Evolutionary conservation across 2,888 invertebrate species (phyloP).

Genomic region (Galerucella calmariensis): DNA sequence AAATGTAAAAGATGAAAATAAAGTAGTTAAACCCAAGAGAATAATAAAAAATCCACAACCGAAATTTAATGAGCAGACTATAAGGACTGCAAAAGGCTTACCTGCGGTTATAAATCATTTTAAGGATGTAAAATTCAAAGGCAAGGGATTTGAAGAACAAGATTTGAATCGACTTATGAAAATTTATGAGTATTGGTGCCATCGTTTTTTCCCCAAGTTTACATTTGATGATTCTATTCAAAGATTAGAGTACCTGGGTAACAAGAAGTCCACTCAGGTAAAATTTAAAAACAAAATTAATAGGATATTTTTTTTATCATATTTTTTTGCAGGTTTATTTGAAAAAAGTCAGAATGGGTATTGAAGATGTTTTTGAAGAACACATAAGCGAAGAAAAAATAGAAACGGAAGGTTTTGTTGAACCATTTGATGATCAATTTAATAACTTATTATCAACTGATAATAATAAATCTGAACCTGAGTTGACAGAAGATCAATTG

Average conservation of each 20-base stretch:
- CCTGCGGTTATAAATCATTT: conserved; percentile 83
- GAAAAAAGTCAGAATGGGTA: conserved; percentile 73
- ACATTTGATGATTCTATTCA: conserved; percentile 87
- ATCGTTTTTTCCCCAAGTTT: conserved; percentile 89
- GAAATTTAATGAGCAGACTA: conserved; percentile 74
- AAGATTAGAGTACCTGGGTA: conserved; percentile 84
- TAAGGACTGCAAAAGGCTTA: conserved; percentile 84
- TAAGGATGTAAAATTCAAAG: conserved; percentile 83
- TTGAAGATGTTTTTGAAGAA: conserved; percentile 62
- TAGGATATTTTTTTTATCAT: conserved; percentile 7
- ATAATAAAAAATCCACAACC: conserved; percentile 74
- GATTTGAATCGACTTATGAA: conserved; percentile 85
- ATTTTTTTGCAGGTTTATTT: conserved; percentile 70
- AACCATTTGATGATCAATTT: conserved; percentile 44
- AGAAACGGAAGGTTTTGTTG: conserved; percentile 69
- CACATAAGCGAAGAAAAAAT: conserved; percentile 64
- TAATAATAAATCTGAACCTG: conserved; percentile 29
- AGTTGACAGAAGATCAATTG: conserved; percentile 73
- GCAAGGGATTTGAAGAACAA: conserved; percentile 83
- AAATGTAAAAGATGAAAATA: conserved; percentile 59
- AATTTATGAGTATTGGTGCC: conserved; percentile 92
- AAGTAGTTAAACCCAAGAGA: conserved; percentile 66
- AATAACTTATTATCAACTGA: conserved; percentile 42
- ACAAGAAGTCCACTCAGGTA: conserved; percentile 83
- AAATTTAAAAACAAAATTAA: conserved; percentile 46